Evolutionary conservation across 2,888 invertebrate species (phyloP), one percentile per base, ranked within the genome.

Genomic region (Drosophila melanocephala): DNA sequence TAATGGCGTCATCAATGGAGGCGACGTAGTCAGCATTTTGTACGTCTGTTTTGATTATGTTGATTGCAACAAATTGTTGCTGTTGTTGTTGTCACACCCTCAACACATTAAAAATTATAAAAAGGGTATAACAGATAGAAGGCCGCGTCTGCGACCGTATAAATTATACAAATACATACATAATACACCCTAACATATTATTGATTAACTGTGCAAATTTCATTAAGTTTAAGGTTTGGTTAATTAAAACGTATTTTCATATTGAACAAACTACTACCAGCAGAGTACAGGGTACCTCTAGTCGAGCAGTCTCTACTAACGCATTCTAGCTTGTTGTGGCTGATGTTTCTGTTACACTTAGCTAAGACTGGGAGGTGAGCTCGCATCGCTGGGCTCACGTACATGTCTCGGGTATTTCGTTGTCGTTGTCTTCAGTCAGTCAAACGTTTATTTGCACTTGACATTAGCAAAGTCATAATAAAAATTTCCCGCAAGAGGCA

Each of bases 381-480:
- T 59, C 61, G 73, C 64, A 61, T 69, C 63, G 68, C 56, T 76
- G 62, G 56, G 59, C 69, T 76, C 77, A 80, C 79, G 83, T 85
- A 75, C 75, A 62, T 62, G 47, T 26, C 64, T 47, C 44, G 26
- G 47, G 26, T 26, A 26, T 47, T 47, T 47, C 26, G 37, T 37
- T 26, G 37, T 50, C 44, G 57, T 62, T 53, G 57, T 65, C 52
- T 71, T 75, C 71, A 84, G 67, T 72, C 71, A 84, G 78, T 75
- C 74, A 86, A 89, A 88, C 86, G 89, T 88, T 87, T 83, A 85
- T 90, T 90, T 90, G 89, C 89, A 90, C 89, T 90, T 90, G 89
- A 90, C 89, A 90, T 90, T 91, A 91, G 91, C 91, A 82, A 77
- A 90, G 81, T 83, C 81, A 85, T 89, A 87, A 91, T 84, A 87